phyloP scores from a whole-genome alignment of 2,797 vertebrate genomes.

The Lagodon rhomboides region DNA sequence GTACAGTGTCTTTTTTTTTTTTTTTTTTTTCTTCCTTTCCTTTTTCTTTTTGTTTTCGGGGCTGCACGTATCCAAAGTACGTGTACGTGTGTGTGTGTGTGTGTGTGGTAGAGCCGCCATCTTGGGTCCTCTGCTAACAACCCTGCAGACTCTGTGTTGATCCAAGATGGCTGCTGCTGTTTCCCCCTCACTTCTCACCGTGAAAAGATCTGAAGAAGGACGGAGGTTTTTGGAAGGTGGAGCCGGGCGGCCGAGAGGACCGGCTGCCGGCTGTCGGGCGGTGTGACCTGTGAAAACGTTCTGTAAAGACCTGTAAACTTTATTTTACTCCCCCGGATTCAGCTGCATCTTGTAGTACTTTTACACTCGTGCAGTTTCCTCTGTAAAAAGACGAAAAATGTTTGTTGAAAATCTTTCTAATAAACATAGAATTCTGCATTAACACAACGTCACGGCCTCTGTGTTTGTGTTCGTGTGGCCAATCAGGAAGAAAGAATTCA shows the following conservation, averaged over 20 bases:
- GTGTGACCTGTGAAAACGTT: conserved; percentile 30
- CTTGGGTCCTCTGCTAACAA: conserved; percentile 46
- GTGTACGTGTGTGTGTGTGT: neutral
- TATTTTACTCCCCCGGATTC: conserved; percentile 44
- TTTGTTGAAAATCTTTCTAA: conserved; percentile 83
- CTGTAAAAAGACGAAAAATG: conserved; percentile 74
- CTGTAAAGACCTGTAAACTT: conserved; percentile 43
- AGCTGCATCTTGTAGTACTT: conserved; percentile 74
- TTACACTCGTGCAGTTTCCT: conserved; percentile 72
- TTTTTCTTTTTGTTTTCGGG: conserved; percentile 20
- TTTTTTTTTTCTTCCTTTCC: conserved; percentile 16
- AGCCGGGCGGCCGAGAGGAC: neutral
- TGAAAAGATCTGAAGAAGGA: conserved; percentile 12
- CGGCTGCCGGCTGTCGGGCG: conserved; percentile 7
- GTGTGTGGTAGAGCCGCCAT: conserved; percentile 44
- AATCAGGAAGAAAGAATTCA: neutral
- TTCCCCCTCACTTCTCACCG: conserved; percentile 1
- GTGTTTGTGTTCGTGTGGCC: conserved; percentile 10
- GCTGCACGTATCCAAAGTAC: conserved; percentile 37
- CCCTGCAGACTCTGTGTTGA: conserved; percentile 16
- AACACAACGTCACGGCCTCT: conserved; percentile 37
- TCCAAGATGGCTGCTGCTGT: conserved; percentile 53
- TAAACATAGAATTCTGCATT: conserved; percentile 88
- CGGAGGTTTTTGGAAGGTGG: conserved; percentile 1
- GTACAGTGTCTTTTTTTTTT: conserved; percentile 56